These are phyloP conservation scores for Arbacia lixula DNA, from an alignment of 53 echinoderm and acorn worm species.

Conservation along the genomic window DNA sequence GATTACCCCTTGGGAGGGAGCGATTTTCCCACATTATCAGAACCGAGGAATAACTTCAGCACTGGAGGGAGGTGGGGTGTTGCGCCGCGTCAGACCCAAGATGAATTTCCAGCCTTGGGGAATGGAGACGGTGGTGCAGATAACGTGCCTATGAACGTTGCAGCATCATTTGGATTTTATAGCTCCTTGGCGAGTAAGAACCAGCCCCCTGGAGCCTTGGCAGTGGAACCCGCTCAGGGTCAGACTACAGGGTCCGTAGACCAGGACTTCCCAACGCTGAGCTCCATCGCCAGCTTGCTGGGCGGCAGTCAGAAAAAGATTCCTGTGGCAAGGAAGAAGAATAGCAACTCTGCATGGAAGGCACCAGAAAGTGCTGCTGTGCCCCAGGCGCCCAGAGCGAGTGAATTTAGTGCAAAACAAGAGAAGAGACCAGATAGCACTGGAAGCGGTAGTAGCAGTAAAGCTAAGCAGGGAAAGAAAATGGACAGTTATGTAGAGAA, in stretches of 20 bases:
- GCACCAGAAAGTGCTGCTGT: background rate
- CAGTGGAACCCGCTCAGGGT: background rate
- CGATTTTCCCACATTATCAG: slow-evolving; percentile 19
- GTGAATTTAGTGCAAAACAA: background rate
- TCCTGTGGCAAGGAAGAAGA: slow-evolving; percentile 8
- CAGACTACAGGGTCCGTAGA: background rate
- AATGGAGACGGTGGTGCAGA: background rate
- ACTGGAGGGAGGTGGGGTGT: slow-evolving; percentile 23
- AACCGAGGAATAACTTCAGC: background rate
- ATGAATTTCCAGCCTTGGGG: slow-evolving; percentile 67
- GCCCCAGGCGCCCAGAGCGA: background rate
- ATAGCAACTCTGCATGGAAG: slow-evolving; percentile 1
- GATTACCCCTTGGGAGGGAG: slow-evolving; percentile 25
- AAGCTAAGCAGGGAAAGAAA: background rate
- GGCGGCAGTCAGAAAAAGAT: slow-evolving; percentile 56
- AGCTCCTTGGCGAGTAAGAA: slow-evolving; percentile 27
- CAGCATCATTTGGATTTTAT: slow-evolving; percentile 57
- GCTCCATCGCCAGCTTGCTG: slow-evolving; percentile 88
- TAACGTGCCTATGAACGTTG: background rate
- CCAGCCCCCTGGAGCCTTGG: background rate
- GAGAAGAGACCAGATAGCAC: slow-evolving; percentile 30
- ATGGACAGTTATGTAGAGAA: background rate
- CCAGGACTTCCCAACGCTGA: slow-evolving; percentile 86
- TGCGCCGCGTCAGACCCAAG: slow-evolving; percentile 14
- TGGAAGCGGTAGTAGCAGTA: background rate